Conservation (phyloP, 1,140 invertebrate genomes). For the Drosophila bipectinata region DNA sequence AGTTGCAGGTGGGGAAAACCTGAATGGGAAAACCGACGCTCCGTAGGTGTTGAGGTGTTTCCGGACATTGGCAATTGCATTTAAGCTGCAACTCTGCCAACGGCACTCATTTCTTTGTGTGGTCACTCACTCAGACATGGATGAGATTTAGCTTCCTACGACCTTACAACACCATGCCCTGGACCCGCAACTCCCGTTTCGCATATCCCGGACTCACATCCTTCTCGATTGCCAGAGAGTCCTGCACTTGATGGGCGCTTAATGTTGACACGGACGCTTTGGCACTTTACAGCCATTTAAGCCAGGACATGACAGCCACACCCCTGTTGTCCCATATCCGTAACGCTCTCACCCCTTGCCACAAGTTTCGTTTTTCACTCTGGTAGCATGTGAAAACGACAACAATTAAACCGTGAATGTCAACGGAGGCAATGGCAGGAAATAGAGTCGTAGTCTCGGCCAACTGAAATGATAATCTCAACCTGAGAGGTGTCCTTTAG, state of each 20-base stretch:
- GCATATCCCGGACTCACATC: slow-evolving; percentile 9
- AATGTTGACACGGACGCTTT: slow-evolving; percentile 68
- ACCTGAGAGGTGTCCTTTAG: slow-evolving; percentile 9
- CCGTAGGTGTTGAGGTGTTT: slow-evolving; percentile 5
- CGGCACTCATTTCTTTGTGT: slow-evolving; percentile 40
- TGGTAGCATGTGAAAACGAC: slow-evolving; percentile 31
- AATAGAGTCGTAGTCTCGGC: slow-evolving; percentile 9
- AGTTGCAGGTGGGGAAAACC: slow-evolving; percentile 22
- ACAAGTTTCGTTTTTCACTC: slow-evolving; percentile 15
- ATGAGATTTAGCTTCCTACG: slow-evolving; percentile 32
- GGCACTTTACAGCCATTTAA: slow-evolving; percentile 54
- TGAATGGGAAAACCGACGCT: slow-evolving; percentile 2
- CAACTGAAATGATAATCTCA: slow-evolving; percentile 3
- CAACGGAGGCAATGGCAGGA: neutral
- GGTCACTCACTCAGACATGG: slow-evolving; percentile 46
- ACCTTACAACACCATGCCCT: neutral
- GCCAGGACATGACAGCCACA: slow-evolving; percentile 39
- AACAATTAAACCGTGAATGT: slow-evolving; percentile 49
- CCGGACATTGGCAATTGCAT: slow-evolving; percentile 18
- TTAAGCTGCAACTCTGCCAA: slow-evolving; percentile 29
- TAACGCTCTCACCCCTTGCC: slow-evolving; percentile 6
- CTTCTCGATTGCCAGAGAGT: slow-evolving; percentile 35
- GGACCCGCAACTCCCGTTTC: no score
- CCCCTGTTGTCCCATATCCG: slow-evolving; percentile 37
- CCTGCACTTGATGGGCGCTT: slow-evolving; percentile 69